A percentile compares a stretch with the other conserved stretches of the same genome.
Conservation (phyloP, 1,140 invertebrate species). For the Hydropsyche tenuis region DNA sequence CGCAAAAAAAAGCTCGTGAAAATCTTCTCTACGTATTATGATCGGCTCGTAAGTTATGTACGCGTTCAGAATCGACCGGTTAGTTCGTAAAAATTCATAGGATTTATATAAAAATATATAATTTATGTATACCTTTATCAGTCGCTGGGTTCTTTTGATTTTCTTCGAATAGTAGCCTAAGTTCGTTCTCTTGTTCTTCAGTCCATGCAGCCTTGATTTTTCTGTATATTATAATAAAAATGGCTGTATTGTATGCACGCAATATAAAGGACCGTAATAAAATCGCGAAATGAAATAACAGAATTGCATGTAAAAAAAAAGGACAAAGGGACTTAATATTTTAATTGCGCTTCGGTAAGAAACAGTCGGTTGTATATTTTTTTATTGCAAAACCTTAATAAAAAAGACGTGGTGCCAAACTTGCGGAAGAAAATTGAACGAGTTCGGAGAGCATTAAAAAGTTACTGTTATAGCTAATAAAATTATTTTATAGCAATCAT, state of each 20-base stretch:
- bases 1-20: constrained; percentile 31
- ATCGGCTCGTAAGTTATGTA: constrained; percentile 30
- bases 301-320: not conserved
- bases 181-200: constrained; percentile 86
- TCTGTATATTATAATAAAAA: constrained; percentile 33
- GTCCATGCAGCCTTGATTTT: constrained; percentile 69
- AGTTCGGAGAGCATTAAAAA: constrained; percentile 14
- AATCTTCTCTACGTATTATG: constrained; percentile 22
- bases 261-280: no score
- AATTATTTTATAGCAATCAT: constrained; percentile 26
- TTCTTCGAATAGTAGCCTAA: constrained; percentile 82
- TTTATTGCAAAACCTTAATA: constrained; percentile 1
- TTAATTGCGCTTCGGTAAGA: not conserved
- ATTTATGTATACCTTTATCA: constrained; percentile 62
- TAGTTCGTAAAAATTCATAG: no score
- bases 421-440: constrained; percentile 12
- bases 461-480: constrained; percentile 16
- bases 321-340: constrained; percentile 6
- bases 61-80: not conserved
- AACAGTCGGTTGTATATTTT: not conserved
- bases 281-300: not conserved
- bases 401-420: not conserved
- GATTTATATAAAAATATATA: constrained; percentile 4
- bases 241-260: no score
- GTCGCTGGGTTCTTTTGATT: constrained; percentile 73